Conservation (phyloP, 2,888 invertebrate genomes). For the Ormia ochracea region DNA sequence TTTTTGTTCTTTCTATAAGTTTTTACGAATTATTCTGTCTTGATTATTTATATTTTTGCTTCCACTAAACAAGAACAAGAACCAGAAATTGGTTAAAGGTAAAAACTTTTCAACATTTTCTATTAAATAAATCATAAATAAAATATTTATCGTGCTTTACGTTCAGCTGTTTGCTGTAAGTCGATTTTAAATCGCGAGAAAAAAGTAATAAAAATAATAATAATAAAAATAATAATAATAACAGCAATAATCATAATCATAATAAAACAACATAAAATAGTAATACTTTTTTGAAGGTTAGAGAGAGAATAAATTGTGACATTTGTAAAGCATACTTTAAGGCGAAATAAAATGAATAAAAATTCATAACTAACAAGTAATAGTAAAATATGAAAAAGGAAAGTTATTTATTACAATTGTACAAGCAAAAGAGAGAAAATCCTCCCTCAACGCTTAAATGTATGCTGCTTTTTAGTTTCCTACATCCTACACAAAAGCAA, state of each 20-base stretch:
- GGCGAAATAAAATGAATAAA: not conserved
- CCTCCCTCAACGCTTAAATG: too few species aligned
- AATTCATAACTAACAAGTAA: too few species aligned
- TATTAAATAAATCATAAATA: constrained; percentile 46
- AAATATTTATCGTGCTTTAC: constrained; percentile 54
- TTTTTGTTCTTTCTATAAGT: not conserved
- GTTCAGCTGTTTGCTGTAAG: constrained; percentile 9
- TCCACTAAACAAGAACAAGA: not conserved
- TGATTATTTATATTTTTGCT: not conserved
- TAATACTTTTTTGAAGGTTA: constrained; percentile 19
- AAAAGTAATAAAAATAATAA: too few species aligned
- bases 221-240: too few species aligned
- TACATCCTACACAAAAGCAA: too few species aligned
- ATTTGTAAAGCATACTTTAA: not conserved
- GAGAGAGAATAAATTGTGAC: not conserved
- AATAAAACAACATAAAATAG: not conserved
- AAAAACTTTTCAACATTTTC: constrained; percentile 16
- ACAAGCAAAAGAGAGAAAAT: too few species aligned
- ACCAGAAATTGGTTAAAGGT: constrained; percentile 39
- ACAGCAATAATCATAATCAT: too few species aligned
- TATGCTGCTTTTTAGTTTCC: too few species aligned
- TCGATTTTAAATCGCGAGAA: not conserved
- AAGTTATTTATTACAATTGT: too few species aligned
- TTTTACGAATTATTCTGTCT: constrained; percentile 8
- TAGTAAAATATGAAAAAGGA: too few species aligned